Conservation (phyloP, 2,797 vertebrate species). For the Pseudomugil gertrudae region DNA sequence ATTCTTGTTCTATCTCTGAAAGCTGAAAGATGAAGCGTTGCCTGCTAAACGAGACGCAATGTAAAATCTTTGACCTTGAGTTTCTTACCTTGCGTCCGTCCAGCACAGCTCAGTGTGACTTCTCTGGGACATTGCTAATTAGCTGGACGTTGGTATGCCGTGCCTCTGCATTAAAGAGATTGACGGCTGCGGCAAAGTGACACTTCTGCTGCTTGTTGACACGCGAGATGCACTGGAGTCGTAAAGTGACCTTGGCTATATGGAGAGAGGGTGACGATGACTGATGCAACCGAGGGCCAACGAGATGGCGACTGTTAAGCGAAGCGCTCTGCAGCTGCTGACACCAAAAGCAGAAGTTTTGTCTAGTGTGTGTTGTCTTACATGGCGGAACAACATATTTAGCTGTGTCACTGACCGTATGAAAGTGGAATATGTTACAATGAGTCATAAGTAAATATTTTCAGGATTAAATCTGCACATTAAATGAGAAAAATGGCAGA, state of each 20-base stretch:
- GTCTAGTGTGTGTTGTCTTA: neutral
- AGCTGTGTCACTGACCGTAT: neutral
- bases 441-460: no score
- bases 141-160: slow-evolving; percentile 23
- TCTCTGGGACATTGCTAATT: slow-evolving; percentile 10
- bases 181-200: slow-evolving; percentile 10
- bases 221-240: slow-evolving; percentile 27
- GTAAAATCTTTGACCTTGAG: slow-evolving; percentile 1
- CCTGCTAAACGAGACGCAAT: rapidly evolving
- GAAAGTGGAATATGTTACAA: no score
- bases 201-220: slow-evolving; percentile 35
- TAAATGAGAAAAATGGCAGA: no score
- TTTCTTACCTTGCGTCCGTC: neutral
- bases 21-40: neutral
- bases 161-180: slow-evolving; percentile 42
- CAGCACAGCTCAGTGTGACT: slow-evolving; percentile 21
- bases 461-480: no score
- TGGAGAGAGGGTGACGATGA: slow-evolving; percentile 37
- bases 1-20: neutral
- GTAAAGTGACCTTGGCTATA: slow-evolving; percentile 58
- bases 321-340: slow-evolving; percentile 3
- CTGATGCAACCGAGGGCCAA: slow-evolving; percentile 62
- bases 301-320: neutral
- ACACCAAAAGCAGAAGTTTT: neutral
- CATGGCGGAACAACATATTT: neutral